Conservation (phyloP, 2,113 vertebrate species). For the Dromas ardeola region DNA sequence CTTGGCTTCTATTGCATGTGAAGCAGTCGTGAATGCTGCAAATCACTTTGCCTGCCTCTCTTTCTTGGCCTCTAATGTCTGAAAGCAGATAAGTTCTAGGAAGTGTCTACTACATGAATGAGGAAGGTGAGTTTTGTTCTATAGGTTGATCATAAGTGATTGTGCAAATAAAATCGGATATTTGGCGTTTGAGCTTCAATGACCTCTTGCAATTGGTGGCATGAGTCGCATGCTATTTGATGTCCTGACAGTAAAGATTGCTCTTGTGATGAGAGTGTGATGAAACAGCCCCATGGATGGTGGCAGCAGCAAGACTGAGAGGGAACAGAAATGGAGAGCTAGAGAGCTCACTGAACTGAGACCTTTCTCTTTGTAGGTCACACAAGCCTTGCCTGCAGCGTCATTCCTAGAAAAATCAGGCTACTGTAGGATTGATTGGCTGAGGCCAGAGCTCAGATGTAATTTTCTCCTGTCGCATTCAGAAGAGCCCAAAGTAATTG, state of each 20-base stretch:
- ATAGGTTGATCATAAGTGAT: neutral
- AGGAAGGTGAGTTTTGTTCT: neutral
- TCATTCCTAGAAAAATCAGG: slow-evolving; percentile 64
- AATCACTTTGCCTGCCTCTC: neutral
- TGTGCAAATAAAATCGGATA: neutral
- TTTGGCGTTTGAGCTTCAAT: neutral
- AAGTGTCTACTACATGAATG: neutral
- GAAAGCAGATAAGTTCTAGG: neutral
- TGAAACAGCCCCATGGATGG: neutral
- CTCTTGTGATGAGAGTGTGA: neutral
- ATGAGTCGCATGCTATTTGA: neutral
- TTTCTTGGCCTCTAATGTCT: neutral
- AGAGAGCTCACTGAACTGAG: neutral
- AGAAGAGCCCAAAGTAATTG: slow-evolving; percentile 35
- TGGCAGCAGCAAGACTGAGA: neutral
- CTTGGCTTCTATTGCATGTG: neutral
- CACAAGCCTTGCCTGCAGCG: neutral
- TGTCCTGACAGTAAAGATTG: neutral
- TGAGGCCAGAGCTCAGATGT: slow-evolving; percentile 49
- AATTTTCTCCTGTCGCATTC: slow-evolving; percentile 39
- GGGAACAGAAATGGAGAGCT: neutral
- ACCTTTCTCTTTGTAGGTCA: slow-evolving; percentile 48
- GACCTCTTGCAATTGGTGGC: neutral
- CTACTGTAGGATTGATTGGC: slow-evolving; percentile 49
- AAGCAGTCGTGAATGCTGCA: neutral